phyloP scores from a whole-genome alignment of 53 echinoderm and acorn worm genomes.

The Actinopyga echinites region DNA sequence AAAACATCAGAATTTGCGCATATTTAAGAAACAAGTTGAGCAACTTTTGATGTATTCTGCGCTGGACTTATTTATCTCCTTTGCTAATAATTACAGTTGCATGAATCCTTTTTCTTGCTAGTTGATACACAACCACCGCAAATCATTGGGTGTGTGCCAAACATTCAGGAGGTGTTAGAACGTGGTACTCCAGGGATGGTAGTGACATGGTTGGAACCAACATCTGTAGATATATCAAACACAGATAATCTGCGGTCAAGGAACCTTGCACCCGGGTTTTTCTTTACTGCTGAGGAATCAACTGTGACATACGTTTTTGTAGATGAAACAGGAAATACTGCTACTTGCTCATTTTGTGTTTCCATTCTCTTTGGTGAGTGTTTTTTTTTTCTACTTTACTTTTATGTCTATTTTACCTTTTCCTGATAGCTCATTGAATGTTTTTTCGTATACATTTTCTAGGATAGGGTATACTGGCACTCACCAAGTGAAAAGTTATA shows the following conservation, averaged over 20 bases:
- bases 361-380: conserved; percentile 7
- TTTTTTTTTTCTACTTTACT: too few species aligned
- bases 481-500: too few species aligned
- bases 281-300: conserved; percentile 49
- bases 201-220: conserved; percentile 42
- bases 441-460: too few species aligned
- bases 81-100: too few species aligned
- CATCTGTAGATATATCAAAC: conserved; percentile 27
- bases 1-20: too few species aligned
- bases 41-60: too few species aligned
- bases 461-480: too few species aligned
- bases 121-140: conserved; percentile 40
- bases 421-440: too few species aligned
- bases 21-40: too few species aligned
- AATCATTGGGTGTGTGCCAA: conserved; percentile 17
- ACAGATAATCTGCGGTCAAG: conserved; percentile 9
- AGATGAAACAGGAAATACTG: conserved; percentile 63
- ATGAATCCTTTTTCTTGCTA: not conserved
- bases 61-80: too few species aligned
- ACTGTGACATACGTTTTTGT: conserved; percentile 63
- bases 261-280: conserved; percentile 54
- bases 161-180: conserved; percentile 11
- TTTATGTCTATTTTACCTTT: too few species aligned
- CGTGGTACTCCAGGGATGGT: conserved; percentile 4
- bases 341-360: conserved; percentile 28